Evolutionary conservation across 2,888 invertebrate genomes (phyloP).

Genomic region (Orgyia antiqua): DNA sequence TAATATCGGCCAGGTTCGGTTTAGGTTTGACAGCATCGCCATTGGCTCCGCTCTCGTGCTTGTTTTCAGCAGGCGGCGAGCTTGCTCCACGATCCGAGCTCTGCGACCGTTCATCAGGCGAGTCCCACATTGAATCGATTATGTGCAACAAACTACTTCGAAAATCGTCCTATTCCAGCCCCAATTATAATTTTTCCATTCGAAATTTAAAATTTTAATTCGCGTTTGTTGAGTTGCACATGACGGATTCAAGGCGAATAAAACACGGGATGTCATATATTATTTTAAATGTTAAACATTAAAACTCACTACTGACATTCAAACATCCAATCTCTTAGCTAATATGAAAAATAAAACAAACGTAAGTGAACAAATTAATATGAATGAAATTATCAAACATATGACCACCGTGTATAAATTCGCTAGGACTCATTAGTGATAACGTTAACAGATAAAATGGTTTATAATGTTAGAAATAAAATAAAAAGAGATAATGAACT

Average conservation of each 20-base stretch:
- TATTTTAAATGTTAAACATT: constrained; percentile 69
- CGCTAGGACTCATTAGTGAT: constrained; percentile 67
- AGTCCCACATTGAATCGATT: constrained; percentile 80
- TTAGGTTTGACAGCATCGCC: constrained; percentile 68
- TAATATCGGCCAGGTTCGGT: constrained; percentile 74
- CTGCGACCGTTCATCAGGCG: constrained; percentile 78
- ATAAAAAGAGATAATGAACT: no score
- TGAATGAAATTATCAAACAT: constrained; percentile 72
- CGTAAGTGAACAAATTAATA: constrained; percentile 67
- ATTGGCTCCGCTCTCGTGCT: constrained; percentile 54
- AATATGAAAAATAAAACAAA: constrained; percentile 62
- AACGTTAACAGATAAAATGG: no score
- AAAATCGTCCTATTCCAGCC: constrained; percentile 72
- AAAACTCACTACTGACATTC: constrained; percentile 71
- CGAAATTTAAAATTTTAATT: constrained; percentile 42
- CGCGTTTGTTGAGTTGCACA: constrained; percentile 73
- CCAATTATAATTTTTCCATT: constrained; percentile 40
- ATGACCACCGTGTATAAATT: constrained; percentile 78
- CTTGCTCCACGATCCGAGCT: constrained; percentile 53
- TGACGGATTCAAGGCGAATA: constrained; percentile 79
- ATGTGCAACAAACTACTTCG: constrained; percentile 80
- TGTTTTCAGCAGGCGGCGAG: constrained; percentile 51
- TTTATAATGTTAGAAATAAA: no score
- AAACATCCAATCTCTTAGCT: constrained; percentile 69
- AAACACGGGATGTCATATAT: constrained; percentile 79